A percentile compares a stretch with the other conserved stretches of the same genome.
Conservation (phyloP, 2,797 vertebrate species). For the Hapalemur alaotrensis region DNA sequence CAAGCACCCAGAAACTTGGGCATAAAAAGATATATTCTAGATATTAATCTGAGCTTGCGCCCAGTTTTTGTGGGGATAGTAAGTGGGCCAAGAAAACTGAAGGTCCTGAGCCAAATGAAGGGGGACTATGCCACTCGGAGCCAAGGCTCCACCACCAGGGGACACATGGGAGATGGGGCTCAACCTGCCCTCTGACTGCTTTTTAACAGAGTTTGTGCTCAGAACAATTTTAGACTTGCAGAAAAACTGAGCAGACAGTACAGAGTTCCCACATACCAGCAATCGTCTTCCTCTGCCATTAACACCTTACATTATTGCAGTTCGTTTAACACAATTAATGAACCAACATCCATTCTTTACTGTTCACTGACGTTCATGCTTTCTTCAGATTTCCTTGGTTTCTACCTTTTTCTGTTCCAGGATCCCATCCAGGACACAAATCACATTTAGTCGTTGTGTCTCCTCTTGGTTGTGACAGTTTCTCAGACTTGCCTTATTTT, state of each 20-base stretch:
- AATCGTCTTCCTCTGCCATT: rapidly evolving
- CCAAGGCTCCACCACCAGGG: neutral
- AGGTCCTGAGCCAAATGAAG: neutral
- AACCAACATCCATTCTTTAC: neutral
- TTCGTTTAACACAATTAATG: neutral
- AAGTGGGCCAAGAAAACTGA: neutral
- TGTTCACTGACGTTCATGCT: neutral
- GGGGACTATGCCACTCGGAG: rapidly evolving
- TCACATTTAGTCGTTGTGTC: rapidly evolving
- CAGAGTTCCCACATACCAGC: too few species aligned
- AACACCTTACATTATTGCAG: rapidly evolving
- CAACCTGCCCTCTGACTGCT: neutral
- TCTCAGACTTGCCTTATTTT: neutral
- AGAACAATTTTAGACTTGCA: neutral
- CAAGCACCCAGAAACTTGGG: neutral
- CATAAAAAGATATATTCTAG: neutral
- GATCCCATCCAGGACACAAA: too few species aligned
- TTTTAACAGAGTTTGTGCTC: neutral
- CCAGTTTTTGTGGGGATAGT: neutral
- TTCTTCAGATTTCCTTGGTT: neutral
- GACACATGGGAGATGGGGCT: too few species aligned
- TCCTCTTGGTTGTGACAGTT: neutral
- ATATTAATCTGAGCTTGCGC: neutral
- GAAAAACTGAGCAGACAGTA: neutral
- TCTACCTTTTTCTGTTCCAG: neutral